Evolutionary conservation across 2,888 invertebrate genomes (phyloP).

Genomic region (Ferrisia virgata): DNA sequence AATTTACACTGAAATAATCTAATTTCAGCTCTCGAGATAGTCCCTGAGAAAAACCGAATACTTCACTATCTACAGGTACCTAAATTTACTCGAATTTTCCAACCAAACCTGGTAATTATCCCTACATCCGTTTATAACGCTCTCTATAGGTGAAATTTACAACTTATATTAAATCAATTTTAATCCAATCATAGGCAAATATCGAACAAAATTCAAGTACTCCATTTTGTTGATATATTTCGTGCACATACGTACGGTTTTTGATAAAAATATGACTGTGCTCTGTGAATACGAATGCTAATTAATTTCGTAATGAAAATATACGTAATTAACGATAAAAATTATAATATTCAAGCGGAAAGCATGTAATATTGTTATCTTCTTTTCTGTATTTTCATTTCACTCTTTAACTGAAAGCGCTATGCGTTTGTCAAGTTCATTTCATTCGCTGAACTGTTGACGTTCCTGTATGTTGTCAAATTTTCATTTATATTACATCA

Average conservation of each 20-base stretch:
- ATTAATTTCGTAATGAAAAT: neutral
- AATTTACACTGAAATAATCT: neutral
- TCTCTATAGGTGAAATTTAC: too few species aligned
- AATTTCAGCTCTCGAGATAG: neutral
- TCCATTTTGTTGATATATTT: neutral
- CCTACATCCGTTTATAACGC: too few species aligned
- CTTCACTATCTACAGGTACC: neutral
- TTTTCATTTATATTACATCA: neutral
- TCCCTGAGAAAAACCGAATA: neutral
- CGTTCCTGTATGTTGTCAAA: neutral
- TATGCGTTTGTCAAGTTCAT: neutral
- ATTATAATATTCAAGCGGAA: neutral
- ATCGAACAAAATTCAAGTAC: neutral
- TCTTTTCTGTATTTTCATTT: neutral
- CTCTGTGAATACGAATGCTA: neutral
- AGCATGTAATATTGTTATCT: constrained; percentile 8
- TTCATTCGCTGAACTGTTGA: constrained; percentile 2
- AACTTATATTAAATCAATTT: too few species aligned
- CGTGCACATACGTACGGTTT: neutral
- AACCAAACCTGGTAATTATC: neutral
- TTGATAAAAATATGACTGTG: neutral
- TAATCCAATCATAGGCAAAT: too few species aligned
- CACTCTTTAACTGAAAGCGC: neutral
- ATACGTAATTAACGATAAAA: constrained; percentile 17
- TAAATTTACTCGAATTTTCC: too few species aligned